Evolutionary conservation across 1,140 invertebrate genomes (phyloP).

Genomic region (Atta cephalotes): DNA sequence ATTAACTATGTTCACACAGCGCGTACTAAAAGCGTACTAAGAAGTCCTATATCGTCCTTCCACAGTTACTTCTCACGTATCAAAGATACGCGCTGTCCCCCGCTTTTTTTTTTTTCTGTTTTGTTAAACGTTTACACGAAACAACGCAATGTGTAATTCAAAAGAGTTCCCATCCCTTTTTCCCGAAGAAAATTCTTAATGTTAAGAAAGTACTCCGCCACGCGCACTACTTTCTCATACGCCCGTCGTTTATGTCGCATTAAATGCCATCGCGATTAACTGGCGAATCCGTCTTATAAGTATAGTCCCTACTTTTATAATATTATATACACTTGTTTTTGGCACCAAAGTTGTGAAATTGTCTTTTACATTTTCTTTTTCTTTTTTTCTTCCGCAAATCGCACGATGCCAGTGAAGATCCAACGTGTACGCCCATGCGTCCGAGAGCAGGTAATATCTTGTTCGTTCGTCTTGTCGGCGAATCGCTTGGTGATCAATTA

Average conservation of each 20-base stretch:
- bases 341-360: slow-evolving; percentile 81
- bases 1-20: slow-evolving; percentile 80
- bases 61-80: slow-evolving; percentile 59
- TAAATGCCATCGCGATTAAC: slow-evolving; percentile 61
- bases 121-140: slow-evolving; percentile 47
- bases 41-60: slow-evolving; percentile 68
- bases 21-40: slow-evolving; percentile 82
- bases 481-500: slow-evolving; percentile 27
- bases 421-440: slow-evolving; percentile 53
- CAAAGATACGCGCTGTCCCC: slow-evolving; percentile 59
- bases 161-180: slow-evolving; percentile 31
- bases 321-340: slow-evolving; percentile 85
- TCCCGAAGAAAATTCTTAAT: slow-evolving; percentile 12
- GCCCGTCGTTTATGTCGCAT: slow-evolving; percentile 31
- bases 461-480: slow-evolving; percentile 14
- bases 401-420: slow-evolving; percentile 69
- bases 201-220: slow-evolving; percentile 25
- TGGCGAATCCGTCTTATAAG: slow-evolving; percentile 56
- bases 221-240: slow-evolving; percentile 21
- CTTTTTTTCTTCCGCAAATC: slow-evolving; percentile 23
- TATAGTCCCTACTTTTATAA: slow-evolving; percentile 79
- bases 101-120: slow-evolving; percentile 25
- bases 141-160: slow-evolving; percentile 59
- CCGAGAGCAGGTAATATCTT: slow-evolving; percentile 4
- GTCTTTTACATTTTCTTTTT: neutral